These are phyloP conservation scores for Trichonephila clavata DNA, from an alignment of 1,140 invertebrate genomes.

Conservation along the genomic window DNA sequence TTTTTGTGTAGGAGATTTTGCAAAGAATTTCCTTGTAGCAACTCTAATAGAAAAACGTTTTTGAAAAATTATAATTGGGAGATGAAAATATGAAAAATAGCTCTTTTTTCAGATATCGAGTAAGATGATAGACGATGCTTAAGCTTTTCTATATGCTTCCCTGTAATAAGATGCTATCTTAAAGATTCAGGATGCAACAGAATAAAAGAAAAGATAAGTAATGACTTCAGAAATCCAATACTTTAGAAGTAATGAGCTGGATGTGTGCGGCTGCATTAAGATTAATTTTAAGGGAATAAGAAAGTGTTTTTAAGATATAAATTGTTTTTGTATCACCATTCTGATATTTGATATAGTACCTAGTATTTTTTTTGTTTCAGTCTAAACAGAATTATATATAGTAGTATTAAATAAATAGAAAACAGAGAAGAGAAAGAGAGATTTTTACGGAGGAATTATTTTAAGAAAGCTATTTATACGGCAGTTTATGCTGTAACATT, in stretches of 20 bases:
- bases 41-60: neutral
- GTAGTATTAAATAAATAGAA: too few relatives aligned
- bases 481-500: too few relatives aligned
- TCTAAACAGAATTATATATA: too few relatives aligned
- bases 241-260: conserved; percentile 9
- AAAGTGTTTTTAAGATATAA: conserved; percentile 27
- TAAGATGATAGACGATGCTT: conserved; percentile 50
- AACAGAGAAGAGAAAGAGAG: too few relatives aligned
- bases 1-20: neutral
- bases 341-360: too few relatives aligned
- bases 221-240: conserved; percentile 33
- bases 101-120: neutral
- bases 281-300: conserved; percentile 52
- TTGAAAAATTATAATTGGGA: conserved; percentile 33
- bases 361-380: too few relatives aligned
- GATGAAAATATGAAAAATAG: conserved; percentile 37
- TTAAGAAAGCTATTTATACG: too few relatives aligned
- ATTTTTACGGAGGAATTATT: too few relatives aligned
- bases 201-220: conserved; percentile 10
- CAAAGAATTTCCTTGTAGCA: neutral
- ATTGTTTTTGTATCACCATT: conserved; percentile 6
- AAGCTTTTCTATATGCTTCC: conserved; percentile 32
- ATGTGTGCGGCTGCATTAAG: conserved; percentile 36
- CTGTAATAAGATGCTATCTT: neutral
- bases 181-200: conserved; percentile 17